Evolutionary conservation across 2,113 vertebrate species (phyloP), one percentile per base, ranked within the genome.

Genomic region (Helogale parvula): DNA sequence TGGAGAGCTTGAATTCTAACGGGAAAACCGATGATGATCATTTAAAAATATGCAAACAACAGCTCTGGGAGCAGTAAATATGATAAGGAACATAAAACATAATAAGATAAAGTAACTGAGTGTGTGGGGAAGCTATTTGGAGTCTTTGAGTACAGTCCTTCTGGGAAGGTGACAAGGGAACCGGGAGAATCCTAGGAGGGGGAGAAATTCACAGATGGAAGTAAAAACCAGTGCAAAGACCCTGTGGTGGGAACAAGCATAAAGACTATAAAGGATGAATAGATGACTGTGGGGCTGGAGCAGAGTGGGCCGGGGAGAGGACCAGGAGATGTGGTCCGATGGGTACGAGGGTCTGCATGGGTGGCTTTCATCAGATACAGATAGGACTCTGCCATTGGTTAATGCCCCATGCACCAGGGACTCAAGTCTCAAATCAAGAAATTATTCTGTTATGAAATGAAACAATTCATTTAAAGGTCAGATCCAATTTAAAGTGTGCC

Each of bases 381-480:
- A 60, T 9, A 77, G 19, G 33, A 60, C 2, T 88, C 50, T 50
- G 31, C 7, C 25, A 1, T 79, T 57, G 41, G 63, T 25, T 82
- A 72, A 88, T 27, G 7, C 21, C 47, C 17, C 0, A 5, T 23
- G 29, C n/a, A 50, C 15, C 50, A 86, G 38, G 29, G 33, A 19
- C 52, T 47, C 13, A 54, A 27, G 21, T 50, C 68, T 87, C 60
- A n/a, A 41, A 72, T 50, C 7, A 63, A 94, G 41, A 86, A 87
- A 71, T 35, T 90, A 33, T 90, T 47, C 82, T 71, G n/a, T 87
- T 71, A 69, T 13, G 17, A 60, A 90, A 92, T 50, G 7, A 77
- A 94, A 87, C 57, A 7, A 82, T 92, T 94, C 10, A 65, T 66
- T 82, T 86, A 90, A 79, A 83, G 33, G 15, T 95, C 66, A 92